These are phyloP conservation scores for Agrypnia vestita DNA, from an alignment of 1,140 invertebrate genomes.

Conservation along the genomic window DNA sequence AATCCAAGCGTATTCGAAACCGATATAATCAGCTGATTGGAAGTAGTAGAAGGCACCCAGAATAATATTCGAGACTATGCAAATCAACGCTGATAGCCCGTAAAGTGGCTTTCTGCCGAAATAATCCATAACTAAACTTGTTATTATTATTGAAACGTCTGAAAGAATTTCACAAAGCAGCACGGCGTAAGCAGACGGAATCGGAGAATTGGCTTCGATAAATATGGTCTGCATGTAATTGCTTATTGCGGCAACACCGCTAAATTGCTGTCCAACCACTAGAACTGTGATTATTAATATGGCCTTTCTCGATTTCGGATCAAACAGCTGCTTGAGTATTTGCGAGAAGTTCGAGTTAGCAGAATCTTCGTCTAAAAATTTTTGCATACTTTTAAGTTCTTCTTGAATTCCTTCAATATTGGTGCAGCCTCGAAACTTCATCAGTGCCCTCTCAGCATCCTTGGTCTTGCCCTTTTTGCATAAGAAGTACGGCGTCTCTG, in stretches of 20 bases:
- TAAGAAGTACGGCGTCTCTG: constrained; percentile 59
- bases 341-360: constrained; percentile 45
- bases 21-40: constrained; percentile 26
- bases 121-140: constrained; percentile 51
- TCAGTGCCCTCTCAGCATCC: constrained; percentile 45
- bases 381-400: constrained; percentile 53
- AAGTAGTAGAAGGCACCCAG: constrained; percentile 51
- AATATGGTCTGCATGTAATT: constrained; percentile 57
- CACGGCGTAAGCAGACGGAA: constrained; percentile 48
- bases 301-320: constrained; percentile 52
- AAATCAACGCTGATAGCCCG: constrained; percentile 48
- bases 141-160: constrained; percentile 42
- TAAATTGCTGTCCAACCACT: constrained; percentile 54
- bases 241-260: constrained; percentile 50
- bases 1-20: constrained; percentile 48
- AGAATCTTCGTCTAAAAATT: constrained; percentile 49
- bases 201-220: constrained; percentile 47
- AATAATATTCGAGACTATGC: constrained; percentile 45
- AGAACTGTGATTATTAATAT: constrained; percentile 56
- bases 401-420: constrained; percentile 50
- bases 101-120: constrained; percentile 57
- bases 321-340: constrained; percentile 49
- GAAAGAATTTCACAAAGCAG: constrained; percentile 53
- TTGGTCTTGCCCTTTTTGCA: constrained; percentile 50
- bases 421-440: constrained; percentile 57